Base-by-base conservation (phyloP, 2,888 invertebrate genomes). In the Pristionchus arcanus region DNA sequence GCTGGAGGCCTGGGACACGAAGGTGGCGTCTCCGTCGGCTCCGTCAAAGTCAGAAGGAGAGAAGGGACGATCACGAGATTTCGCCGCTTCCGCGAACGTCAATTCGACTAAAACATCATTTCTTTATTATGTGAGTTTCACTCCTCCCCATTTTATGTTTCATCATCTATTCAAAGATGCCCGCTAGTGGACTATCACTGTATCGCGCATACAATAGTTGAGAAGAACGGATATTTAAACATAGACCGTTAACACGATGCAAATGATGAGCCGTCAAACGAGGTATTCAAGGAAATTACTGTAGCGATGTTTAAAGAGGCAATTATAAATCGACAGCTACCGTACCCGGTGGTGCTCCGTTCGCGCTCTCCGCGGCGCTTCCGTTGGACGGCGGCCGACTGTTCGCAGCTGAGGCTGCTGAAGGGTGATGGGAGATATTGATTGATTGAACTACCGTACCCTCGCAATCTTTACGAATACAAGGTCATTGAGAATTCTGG, bases 21-120 rank as follows among this genome's bases (percentile, higher is more conserved):
- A 89, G 28, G 89, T 63, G 42, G 16, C 42, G 42, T 90, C 91
- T 49, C 53, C 55, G n/a, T 34, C 34, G 11, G 42, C 42, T 49
- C 42, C 42, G 81, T 91, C 91, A 66, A 91, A 91, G 37, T 91
- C 90, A 5, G 90, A 91, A 9, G 90, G 88, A 16, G 91, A 90
- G 88, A 91, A 77, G 28, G 91, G 90, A 21, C 90, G 88, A 31
- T 90, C 90, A 25, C 42, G 77, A 3, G 71, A 16, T 31, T 68
- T 42, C 9, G 86, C 5, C 34, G 86, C 16, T 19, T 25, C 34
- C 2, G 21, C 86, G 37, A n/a, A 1, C 1, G 19, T 31, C 11
- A 49, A 9, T 7, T 21, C 15, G 21, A 19, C 71, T 31, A 19
- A 5, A 42, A 49, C 3, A 9, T 42, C 9, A 42, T 42, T 5